Evolutionary conservation across 2,888 invertebrate genomes (phyloP).

Genomic region (Caenorhabditis doughertyi): DNA sequence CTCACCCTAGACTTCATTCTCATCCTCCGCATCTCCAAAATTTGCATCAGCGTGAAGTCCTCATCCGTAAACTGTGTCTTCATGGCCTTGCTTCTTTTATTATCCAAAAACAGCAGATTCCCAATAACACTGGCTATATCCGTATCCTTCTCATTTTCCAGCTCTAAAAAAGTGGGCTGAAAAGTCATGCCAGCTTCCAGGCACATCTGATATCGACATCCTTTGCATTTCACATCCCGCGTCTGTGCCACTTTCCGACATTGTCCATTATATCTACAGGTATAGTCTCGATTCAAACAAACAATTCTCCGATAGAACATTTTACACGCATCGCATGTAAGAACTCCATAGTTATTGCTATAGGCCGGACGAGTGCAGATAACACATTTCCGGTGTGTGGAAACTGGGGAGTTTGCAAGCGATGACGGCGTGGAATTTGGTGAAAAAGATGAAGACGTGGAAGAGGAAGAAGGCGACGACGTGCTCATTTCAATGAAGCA

Average conservation of each 20-base stretch:
- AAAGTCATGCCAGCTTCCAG: constrained; percentile 26
- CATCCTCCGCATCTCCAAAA: constrained; percentile 26
- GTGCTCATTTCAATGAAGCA: background rate
- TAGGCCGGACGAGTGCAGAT: constrained; percentile 21
- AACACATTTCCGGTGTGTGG: constrained; percentile 2
- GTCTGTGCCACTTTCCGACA: background rate
- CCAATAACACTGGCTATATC: background rate
- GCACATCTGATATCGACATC: constrained; percentile 32
- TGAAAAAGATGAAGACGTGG: background rate
- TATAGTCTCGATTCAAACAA: constrained; percentile 17
- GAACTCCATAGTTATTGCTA: constrained; percentile 26
- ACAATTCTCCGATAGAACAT: constrained; percentile 40
- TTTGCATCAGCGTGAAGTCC: constrained; percentile 9
- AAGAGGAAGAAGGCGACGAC: background rate
- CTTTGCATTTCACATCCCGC: constrained; percentile 8
- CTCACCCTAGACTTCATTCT: constrained; percentile 22
- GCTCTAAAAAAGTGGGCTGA: constrained; percentile 13
- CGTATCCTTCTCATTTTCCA: constrained; percentile 1
- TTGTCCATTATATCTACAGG: background rate
- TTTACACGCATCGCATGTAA: constrained; percentile 41
- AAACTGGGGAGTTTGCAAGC: no score
- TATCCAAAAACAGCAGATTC: constrained; percentile 11
- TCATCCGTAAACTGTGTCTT: constrained; percentile 27
- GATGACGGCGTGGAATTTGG: no score
- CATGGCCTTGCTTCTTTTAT: constrained; percentile 17